phyloP scores from a whole-genome alignment of 2,113 vertebrate species.

The Lophura nycthemera region DNA sequence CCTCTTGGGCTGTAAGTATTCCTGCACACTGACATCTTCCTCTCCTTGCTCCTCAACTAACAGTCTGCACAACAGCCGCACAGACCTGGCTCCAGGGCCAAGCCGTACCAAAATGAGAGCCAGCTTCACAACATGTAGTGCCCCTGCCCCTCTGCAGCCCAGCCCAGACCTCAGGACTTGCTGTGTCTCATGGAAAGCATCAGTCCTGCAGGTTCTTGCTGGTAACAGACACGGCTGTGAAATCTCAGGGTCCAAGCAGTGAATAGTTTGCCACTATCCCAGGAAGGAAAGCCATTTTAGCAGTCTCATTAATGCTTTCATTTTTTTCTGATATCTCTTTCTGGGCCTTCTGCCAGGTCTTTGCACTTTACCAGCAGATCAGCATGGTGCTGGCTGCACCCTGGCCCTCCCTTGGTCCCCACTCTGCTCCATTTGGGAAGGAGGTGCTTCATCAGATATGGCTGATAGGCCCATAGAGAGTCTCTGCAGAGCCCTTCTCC shows the following conservation, averaged over 20 bases:
- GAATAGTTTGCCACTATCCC: neutral
- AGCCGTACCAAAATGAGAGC: neutral
- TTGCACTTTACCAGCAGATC: neutral
- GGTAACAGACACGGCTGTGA: neutral
- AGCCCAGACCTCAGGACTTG: neutral
- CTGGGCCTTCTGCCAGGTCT: neutral
- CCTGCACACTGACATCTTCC: neutral
- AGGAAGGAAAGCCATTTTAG: neutral
- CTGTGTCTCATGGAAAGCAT: neutral
- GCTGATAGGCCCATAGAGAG: fast-evolving
- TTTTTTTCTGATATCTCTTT: neutral
- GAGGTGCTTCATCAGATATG: neutral
- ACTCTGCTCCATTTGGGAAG: neutral
- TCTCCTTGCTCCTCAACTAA: neutral
- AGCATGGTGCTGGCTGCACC: neutral
- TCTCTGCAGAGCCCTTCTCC: neutral
- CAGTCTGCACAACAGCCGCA: neutral
- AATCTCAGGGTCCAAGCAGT: neutral
- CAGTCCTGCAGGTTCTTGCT: neutral
- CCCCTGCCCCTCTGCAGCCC: neutral
- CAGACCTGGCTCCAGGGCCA: neutral
- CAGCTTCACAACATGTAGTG: neutral
- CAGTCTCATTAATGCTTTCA: neutral
- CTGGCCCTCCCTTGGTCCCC: neutral
- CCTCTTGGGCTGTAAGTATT: neutral